phyloP scores from a whole-genome alignment of 2,113 vertebrate species.

The Phrynocephalus versicolor region DNA sequence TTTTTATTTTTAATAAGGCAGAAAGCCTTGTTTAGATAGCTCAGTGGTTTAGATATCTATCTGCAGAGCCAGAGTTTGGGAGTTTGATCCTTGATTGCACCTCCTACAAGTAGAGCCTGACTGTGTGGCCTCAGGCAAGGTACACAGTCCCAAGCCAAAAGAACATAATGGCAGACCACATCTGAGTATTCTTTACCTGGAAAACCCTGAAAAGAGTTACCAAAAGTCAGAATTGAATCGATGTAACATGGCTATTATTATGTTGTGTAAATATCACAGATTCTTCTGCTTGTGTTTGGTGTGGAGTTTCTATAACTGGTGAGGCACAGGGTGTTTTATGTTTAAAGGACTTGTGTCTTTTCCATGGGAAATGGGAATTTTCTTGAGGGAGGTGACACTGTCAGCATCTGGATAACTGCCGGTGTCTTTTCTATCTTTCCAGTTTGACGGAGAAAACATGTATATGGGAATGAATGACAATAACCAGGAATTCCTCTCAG shows the following conservation, averaged over 20 bases:
- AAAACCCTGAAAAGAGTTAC: too few relatives aligned
- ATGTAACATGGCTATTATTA: neutral
- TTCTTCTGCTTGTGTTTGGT: neutral
- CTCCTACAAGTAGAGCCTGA: too few relatives aligned
- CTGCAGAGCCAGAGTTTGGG: too few relatives aligned
- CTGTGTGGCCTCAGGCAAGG: too few relatives aligned
- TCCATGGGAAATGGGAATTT: rapidly evolving
- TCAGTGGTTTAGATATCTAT: too few relatives aligned
- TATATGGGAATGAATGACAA: slow-evolving; percentile 96
- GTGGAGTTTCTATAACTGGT: neutral
- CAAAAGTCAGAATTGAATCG: too few relatives aligned
- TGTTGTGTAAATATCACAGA: neutral
- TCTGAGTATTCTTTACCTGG: too few relatives aligned
- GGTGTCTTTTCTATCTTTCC: slow-evolving; percentile 71
- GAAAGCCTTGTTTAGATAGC: neutral
- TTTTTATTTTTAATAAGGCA: neutral
- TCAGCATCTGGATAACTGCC: slow-evolving; percentile 44
- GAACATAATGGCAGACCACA: too few relatives aligned
- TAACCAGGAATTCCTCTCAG: slow-evolving; percentile 93
- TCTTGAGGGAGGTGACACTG: neutral
- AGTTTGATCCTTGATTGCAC: too few relatives aligned
- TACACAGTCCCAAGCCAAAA: too few relatives aligned
- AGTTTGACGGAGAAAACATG: slow-evolving; percentile 99
- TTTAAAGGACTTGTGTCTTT: neutral
- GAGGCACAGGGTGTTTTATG: neutral